Evolutionary conservation across 2,888 invertebrate species (phyloP).

Genomic region (Xylota segnis): DNA sequence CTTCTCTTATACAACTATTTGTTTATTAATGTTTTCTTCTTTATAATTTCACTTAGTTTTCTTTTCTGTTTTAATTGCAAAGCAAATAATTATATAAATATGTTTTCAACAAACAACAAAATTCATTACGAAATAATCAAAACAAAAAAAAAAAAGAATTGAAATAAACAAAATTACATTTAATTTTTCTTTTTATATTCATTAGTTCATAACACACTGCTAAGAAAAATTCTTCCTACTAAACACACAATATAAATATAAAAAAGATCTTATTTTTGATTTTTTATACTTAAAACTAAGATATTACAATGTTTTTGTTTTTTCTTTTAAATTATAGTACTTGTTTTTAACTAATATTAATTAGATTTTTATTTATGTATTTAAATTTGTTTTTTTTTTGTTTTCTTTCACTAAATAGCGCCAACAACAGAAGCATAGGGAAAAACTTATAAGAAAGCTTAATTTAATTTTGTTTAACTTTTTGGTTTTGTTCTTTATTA

Average conservation of each 20-base stretch:
- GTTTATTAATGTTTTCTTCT: conserved; percentile 49
- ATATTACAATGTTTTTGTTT: conserved; percentile 43
- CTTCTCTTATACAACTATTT: conserved; percentile 37
- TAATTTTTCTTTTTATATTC: conserved; percentile 13
- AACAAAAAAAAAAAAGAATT: conserved; percentile 18
- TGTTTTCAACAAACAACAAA: conserved; percentile 54
- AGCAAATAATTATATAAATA: conserved; percentile 46
- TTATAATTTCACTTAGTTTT: conserved; percentile 24
- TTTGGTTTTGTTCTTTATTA: not conserved
- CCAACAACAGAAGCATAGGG: not conserved
- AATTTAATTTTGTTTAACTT: conserved; percentile 9
- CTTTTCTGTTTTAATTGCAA: conserved; percentile 36
- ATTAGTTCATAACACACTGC: conserved; percentile 41
- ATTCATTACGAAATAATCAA: conserved; percentile 31
- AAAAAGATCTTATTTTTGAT: conserved; percentile 63
- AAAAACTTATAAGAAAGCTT: not conserved
- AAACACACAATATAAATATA: conserved; percentile 73
- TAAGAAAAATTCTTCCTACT: conserved; percentile 55
- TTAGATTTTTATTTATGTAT: conserved; percentile 19
- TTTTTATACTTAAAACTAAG: conserved; percentile 63
- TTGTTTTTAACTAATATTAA: conserved; percentile 26
- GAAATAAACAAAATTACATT: conserved; percentile 22
- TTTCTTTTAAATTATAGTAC: conserved; percentile 57
- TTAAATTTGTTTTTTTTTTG: conserved; percentile 23
- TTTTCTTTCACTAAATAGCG: not conserved